Conservation (phyloP, 2,113 vertebrate genomes). For the Myotis lucifugus region DNA sequence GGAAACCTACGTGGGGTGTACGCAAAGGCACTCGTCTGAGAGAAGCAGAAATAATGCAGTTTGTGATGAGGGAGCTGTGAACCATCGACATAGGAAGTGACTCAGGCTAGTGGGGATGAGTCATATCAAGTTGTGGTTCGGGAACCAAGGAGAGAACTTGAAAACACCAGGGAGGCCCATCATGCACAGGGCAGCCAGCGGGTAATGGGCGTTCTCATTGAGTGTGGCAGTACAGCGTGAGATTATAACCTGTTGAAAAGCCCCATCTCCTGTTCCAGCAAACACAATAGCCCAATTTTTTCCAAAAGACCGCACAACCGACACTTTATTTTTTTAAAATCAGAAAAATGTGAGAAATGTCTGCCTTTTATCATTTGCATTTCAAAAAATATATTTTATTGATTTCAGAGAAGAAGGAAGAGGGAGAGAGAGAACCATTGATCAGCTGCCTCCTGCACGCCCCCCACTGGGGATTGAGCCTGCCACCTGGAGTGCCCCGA, state of each 20-base stretch:
- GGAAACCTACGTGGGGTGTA: not conserved
- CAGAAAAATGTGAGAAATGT: not conserved
- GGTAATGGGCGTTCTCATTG: not conserved
- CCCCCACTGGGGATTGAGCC: too few relatives aligned
- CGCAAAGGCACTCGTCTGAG: not conserved
- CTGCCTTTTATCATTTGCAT: not conserved
- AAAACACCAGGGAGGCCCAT: not conserved
- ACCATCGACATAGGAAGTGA: not conserved
- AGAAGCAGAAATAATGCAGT: not conserved
- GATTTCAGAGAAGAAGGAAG: too few relatives aligned
- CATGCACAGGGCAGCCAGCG: rapidly evolving
- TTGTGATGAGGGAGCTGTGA: not conserved
- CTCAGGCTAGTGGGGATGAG: not conserved
- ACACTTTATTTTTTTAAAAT: not conserved
- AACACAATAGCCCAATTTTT: not conserved
- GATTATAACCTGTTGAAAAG: not conserved
- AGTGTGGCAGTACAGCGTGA: rapidly evolving
- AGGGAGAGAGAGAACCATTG: too few relatives aligned
- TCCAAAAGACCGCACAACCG: not conserved
- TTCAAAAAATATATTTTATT: not conserved
- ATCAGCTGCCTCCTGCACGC: too few relatives aligned
- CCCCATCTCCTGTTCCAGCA: not conserved
- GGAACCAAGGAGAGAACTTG: not conserved
- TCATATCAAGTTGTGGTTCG: not conserved
- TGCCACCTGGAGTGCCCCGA: too few relatives aligned